A percentile compares a stretch with the other conserved stretches of the same genome.
phyloP scores from a whole-genome alignment of 2,888 invertebrate species.

The Cantharis rufa region DNA sequence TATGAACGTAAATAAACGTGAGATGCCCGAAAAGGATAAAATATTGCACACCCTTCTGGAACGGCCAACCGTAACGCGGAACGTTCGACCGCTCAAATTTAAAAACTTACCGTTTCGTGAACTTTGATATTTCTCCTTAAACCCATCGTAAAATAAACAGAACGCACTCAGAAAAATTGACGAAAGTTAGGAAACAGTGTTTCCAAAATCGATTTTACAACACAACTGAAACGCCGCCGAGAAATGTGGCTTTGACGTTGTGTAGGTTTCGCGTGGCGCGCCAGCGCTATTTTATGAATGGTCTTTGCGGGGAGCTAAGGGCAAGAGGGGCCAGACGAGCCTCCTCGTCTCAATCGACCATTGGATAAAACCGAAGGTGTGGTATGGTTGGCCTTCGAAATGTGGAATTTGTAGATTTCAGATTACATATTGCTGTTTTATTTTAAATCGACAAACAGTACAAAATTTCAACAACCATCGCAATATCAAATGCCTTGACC shows the following conservation, averaged over 20 bases:
- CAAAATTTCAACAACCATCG: background rate
- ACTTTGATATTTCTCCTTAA: slow-evolving; percentile 22
- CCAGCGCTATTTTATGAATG: slow-evolving; percentile 19
- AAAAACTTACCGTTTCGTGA: slow-evolving; percentile 18
- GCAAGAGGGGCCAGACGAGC: slow-evolving; percentile 17
- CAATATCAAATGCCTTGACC: background rate
- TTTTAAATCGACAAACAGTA: background rate
- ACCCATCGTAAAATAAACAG: slow-evolving; percentile 9
- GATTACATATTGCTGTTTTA: background rate
- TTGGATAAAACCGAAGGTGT: slow-evolving; percentile 33
- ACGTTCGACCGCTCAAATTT: background rate
- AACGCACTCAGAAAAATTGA: background rate
- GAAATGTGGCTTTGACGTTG: slow-evolving; percentile 7
- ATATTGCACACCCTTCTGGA: background rate
- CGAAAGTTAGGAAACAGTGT: background rate
- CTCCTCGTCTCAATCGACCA: slow-evolving; percentile 22
- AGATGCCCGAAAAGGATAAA: slow-evolving; percentile 17
- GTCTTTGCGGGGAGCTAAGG: slow-evolving; percentile 4
- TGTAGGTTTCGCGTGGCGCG: slow-evolving; percentile 11
- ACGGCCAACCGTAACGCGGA: slow-evolving; percentile 3
- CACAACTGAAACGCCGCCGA: slow-evolving; percentile 15
- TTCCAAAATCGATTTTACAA: background rate
- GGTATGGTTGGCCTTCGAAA: slow-evolving; percentile 27
- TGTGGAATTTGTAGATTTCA: background rate
- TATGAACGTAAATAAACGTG: background rate